Evolutionary conservation across 1,140 invertebrate species (phyloP).

Genomic region (Drosophila lacertosa): DNA sequence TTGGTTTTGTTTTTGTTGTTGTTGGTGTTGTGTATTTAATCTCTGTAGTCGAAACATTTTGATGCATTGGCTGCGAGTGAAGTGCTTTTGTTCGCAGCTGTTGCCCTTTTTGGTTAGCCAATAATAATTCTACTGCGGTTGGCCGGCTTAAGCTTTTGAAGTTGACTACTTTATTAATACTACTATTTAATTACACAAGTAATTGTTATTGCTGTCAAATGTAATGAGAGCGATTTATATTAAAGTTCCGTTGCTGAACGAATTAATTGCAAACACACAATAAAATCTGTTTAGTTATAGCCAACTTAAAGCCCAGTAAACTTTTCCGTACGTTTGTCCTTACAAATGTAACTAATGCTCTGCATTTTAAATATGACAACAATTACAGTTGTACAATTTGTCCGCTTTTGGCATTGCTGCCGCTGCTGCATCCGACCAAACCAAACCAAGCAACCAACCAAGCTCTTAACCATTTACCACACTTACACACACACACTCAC

Average conservation of each 20-base stretch:
- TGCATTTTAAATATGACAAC: slow-evolving; percentile 82
- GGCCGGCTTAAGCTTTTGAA: neutral
- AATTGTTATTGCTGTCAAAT: no score
- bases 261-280: no score
- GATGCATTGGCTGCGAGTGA: slow-evolving; percentile 57
- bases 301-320: slow-evolving; percentile 12
- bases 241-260: neutral
- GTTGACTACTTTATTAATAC: neutral
- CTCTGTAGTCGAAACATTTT: slow-evolving; percentile 52
- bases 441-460: slow-evolving; percentile 40
- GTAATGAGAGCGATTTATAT: neutral
- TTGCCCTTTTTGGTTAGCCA: neutral
- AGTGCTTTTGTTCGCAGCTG: slow-evolving; percentile 32
- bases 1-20: no score
- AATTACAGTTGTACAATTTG: slow-evolving; percentile 81
- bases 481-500: slow-evolving; percentile 26
- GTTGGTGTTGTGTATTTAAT: no score
- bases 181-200: no score
- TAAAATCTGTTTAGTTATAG: no score
- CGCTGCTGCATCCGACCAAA: slow-evolving; percentile 48
- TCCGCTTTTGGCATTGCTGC: slow-evolving; percentile 71
- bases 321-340: slow-evolving; percentile 8
- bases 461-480: slow-evolving; percentile 71
- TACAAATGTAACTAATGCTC: slow-evolving; percentile 75
- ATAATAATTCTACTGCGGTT: neutral